Base-by-base conservation (phyloP, 2,113 vertebrate genomes). In the Perognathus longimembris region DNA sequence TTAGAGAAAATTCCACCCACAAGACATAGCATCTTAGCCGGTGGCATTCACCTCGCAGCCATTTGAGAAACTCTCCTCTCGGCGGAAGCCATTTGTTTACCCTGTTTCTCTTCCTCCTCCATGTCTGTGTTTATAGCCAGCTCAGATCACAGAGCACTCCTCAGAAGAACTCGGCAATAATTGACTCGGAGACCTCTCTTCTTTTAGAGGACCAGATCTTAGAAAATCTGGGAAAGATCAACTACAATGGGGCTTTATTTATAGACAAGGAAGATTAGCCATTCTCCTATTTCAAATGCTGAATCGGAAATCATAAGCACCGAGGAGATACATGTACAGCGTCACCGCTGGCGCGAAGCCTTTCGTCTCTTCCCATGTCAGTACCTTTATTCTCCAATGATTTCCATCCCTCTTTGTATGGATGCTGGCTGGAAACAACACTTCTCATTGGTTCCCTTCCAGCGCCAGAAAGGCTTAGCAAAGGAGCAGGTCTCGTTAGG, bases 161-260 rank as follows among this genome's bases (percentile, higher is more conserved):
- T 76, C 61, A 92, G 78, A 89, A 82, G n/a, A 92, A 85, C 64
- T 82, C 90, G 91, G 66, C 74, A 74, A 50, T 89, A 84, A 95
- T 63, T 83, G 87, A 84, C 80, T 38, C 38, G n/a, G 79, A 92
- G 40, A 26, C 40, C 80, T 84, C 42, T 81, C 45, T 83, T 86
- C 40, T 81, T 89, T 91, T 79, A 42, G 73, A 95, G 80, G 71
- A 67, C 40, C 73, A 93, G 70, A 84, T 94, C 90, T 36, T 92
- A 79, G 67, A 92, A 57, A 93, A 40, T 94, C 95, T 96, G 91
- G 95, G 81, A 97, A 94, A 76, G 54, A 95, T 95, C 92, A 95
- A 85, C 71, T 54, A 50, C 71, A 91, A 74, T 30, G 63, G 57
- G 66, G 6, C 30, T 95, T 59, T 11, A 32, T 57, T 91, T 96